These are phyloP conservation scores for Ammodramus savannarum DNA, from an alignment of 2,113 vertebrate genomes.

Conservation along the genomic window DNA sequence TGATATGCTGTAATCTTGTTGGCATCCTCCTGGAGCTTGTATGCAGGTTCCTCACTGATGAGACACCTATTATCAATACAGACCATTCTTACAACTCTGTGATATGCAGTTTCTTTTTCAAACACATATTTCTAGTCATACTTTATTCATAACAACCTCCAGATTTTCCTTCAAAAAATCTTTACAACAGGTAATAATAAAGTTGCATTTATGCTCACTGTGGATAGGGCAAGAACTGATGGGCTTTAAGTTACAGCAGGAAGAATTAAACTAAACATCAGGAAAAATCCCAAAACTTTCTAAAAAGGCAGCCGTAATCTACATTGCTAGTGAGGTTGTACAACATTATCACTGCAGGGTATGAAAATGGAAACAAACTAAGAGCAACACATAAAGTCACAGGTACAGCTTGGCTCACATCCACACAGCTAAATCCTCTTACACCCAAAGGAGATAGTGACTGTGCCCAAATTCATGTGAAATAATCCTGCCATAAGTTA, in stretches of 20 bases:
- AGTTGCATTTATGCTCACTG: neutral
- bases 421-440: neutral
- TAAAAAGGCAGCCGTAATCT: neutral
- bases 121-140: neutral
- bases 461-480: neutral
- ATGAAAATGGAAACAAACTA: neutral
- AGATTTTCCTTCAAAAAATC: neutral
- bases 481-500: neutral
- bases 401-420: neutral
- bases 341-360: neutral
- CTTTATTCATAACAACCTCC: neutral
- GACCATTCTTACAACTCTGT: neutral
- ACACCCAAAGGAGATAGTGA: neutral
- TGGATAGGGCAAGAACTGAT: neutral
- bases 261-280: neutral
- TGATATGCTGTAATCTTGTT: neutral
- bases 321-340: neutral
- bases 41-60: neutral
- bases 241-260: neutral
- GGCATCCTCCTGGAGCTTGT: neutral
- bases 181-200: neutral
- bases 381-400: neutral
- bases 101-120: neutral
- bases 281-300: neutral
- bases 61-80: neutral